A percentile compares a stretch with the other conserved stretches of the same genome.
Evolutionary conservation across 37 sponge, comb jelly and placozoan genomes (phyloP).

Genomic region (Halichondria panicea): DNA sequence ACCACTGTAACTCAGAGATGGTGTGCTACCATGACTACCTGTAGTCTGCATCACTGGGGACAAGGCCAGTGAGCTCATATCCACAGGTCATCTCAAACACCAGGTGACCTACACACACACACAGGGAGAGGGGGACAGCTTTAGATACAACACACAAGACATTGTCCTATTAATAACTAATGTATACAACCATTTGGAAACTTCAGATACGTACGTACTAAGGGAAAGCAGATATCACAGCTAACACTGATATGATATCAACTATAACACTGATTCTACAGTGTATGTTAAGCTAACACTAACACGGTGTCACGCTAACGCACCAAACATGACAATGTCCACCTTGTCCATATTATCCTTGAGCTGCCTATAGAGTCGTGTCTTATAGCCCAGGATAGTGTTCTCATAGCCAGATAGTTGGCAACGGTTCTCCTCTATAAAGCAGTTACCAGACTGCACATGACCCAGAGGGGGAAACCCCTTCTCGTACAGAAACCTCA

Average conservation of each 20-base stretch:
- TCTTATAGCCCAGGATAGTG: conserved; percentile 53
- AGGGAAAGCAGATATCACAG: too few relatives aligned
- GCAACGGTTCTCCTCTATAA: conserved; percentile 43
- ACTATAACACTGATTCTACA: too few relatives aligned
- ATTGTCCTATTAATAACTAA: too few relatives aligned
- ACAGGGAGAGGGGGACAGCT: neutral
- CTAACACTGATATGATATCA: too few relatives aligned
- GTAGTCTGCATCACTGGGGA: conserved; percentile 26
- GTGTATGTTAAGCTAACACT: too few relatives aligned
- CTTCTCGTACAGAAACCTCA: conserved; percentile 34
- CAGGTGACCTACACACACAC: conserved; percentile 48
- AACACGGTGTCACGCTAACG: neutral
- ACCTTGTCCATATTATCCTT: conserved; percentile 10
- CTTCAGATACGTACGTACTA: neutral
- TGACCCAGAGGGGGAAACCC: conserved; percentile 59
- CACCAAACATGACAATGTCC: conserved; percentile 60
- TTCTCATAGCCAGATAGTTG: conserved; percentile 57
- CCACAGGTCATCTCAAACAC: conserved; percentile 68
- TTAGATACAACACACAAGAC: neutral
- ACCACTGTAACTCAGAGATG: too few relatives aligned
- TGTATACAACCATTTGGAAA: neutral
- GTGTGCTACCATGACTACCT: neutral
- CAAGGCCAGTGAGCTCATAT: conserved; percentile 31
- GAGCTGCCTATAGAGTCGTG: conserved; percentile 15
- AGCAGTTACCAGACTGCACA: conserved; percentile 66